Evolutionary conservation across 2,797 vertebrate genomes (phyloP), one percentile per base, ranked within the genome.

Genomic region (Furcifer pardalis): DNA sequence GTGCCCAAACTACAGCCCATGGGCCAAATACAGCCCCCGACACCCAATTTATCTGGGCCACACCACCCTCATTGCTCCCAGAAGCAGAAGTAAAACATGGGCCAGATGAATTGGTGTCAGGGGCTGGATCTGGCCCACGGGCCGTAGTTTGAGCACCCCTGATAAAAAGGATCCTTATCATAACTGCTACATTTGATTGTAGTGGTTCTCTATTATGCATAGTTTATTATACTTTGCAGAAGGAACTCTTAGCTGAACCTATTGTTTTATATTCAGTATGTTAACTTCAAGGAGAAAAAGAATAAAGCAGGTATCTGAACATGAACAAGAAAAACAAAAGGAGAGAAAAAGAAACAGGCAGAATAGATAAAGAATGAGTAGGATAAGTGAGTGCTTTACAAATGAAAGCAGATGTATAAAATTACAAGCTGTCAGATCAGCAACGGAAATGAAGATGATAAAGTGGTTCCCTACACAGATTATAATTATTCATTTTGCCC

Each of bases 341-440:
- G 86, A 91, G 91, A 91, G 90, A 84, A 88, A 91, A 89, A 94
- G 82, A 92, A 94, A 90, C 79, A 93, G 87, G 94, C 92, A 94
- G 90, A 94, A 93, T 87, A 93, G 92, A 92, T 93, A 95, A 82
- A 94, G 91, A 96, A 91, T 94, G 93, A 92, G 95, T 90, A 94
- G 94, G 95, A 94, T 97, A 97, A 97, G 97, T 95, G 97, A 98
- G 96, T 95, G 93, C 96, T 97, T 97, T 97, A 97, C 97, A 98
- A 98, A 98, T 98, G 97, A 97, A 98, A 97, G 97, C 98, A 98
- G 97, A 99, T 97, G 98, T 97, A 97, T 98, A 97, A 97, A 97
- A 98, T 98, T 97, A 97, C 97, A 97, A 97, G 97, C 96, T 97
- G 97, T 98, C 97, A 96, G 96, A 96, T 97, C 96, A 95, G 97